phyloP scores from a whole-genome alignment of 2,797 vertebrate genomes.

The Crypturellus tataupa region DNA sequence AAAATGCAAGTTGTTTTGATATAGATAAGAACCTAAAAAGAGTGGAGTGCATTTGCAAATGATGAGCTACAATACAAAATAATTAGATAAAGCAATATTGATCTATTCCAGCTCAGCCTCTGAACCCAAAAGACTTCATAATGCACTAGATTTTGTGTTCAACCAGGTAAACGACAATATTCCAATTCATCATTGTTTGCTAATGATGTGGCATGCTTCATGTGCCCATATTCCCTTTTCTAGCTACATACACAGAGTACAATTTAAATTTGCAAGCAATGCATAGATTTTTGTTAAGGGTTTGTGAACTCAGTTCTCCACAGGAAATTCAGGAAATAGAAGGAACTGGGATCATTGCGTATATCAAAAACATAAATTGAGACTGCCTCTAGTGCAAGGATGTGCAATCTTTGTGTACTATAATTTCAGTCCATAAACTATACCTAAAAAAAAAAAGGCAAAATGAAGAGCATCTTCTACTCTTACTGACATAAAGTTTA shows the following conservation, averaged over 20 bases:
- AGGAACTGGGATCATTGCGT: background rate
- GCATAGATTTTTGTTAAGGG: background rate
- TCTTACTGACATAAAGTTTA: background rate
- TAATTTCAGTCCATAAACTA: background rate
- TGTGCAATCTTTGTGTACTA: background rate
- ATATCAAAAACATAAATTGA: background rate
- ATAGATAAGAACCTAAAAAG: background rate
- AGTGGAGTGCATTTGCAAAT: background rate
- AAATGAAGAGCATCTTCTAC: rapidly evolving
- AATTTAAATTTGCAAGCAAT: background rate
- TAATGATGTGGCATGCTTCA: background rate
- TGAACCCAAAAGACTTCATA: background rate
- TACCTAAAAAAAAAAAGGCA: background rate
- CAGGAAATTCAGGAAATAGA: too few species aligned
- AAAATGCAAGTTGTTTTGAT: background rate
- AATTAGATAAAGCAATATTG: constrained; percentile 17
- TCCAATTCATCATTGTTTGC: background rate
- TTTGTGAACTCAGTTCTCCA: background rate
- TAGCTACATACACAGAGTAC: background rate
- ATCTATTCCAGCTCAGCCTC: background rate
- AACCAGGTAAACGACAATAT: constrained; percentile 12
- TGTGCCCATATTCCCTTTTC: background rate
- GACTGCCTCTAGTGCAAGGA: rapidly evolving
- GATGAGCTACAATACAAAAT: background rate
- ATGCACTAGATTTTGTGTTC: background rate